Conservation (phyloP, 2,888 invertebrate genomes). For the Epistrophe grossulariae region DNA sequence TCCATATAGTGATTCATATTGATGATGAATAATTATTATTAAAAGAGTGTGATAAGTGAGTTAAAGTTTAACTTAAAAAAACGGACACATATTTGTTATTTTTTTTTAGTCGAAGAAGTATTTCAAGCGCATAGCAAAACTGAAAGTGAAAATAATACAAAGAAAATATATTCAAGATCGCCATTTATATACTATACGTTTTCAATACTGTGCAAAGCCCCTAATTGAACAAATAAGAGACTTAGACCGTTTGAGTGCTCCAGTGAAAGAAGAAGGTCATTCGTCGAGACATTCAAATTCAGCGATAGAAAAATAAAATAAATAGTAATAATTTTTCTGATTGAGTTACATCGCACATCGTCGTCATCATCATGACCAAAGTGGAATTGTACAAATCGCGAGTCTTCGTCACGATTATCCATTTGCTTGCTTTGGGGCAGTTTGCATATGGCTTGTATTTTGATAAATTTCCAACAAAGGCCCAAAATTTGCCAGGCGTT, state of each 20-base stretch:
- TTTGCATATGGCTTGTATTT: conserved; percentile 84
- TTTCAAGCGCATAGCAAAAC: conserved; percentile 32
- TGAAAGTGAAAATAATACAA: conserved; percentile 49
- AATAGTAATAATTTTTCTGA: conserved; percentile 9
- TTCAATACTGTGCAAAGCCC: not conserved
- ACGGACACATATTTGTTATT: not conserved
- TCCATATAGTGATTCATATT: not conserved
- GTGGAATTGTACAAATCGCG: conserved; percentile 83
- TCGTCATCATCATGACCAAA: conserved; percentile 82
- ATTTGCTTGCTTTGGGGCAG: conserved; percentile 82
- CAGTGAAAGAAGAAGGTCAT: conserved; percentile 52
- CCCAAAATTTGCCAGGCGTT: conserved; percentile 80
- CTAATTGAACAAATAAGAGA: conserved; percentile 35
- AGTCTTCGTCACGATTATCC: conserved; percentile 82
- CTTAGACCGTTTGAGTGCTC: conserved; percentile 9
- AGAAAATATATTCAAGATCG: conserved; percentile 26
- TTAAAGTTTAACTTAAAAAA: conserved; percentile 40
- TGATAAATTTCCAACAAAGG: conserved; percentile 83
- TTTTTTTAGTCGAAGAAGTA: conserved; percentile 7
- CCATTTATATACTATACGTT: conserved; percentile 13
- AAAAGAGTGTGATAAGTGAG: conserved; percentile 32
- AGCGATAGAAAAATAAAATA: not conserved
- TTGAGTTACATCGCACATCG: conserved; percentile 47
- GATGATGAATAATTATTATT: conserved; percentile 11
- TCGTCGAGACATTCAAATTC: conserved; percentile 44